Base-by-base conservation (phyloP, 2,888 invertebrate genomes). In the Ganaspis brasiliensis region DNA sequence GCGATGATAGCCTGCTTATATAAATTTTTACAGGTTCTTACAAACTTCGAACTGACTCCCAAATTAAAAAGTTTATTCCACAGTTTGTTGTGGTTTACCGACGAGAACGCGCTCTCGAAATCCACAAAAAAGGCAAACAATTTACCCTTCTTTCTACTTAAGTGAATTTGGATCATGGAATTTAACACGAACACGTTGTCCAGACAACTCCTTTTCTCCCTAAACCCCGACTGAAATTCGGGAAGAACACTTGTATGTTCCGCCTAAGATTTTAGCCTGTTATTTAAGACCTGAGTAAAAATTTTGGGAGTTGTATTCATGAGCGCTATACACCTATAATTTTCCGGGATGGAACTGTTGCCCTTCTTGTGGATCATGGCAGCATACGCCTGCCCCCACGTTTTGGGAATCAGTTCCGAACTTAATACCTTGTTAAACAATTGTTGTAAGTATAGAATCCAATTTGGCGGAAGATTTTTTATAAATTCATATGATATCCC, bases 291-390 rank as follows among this genome's bases (percentile, higher is more conserved):
- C 2, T 16, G 19, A 3, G 61, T 73, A n/a, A 59, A 73, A 1
- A 59, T 49, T 45, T 73, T 73, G 31, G 61, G 9, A 12, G 40
- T 26, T 1, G 61, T 31, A n/a, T 73, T 59, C 35, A 73, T 24
- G 2, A 73, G 31, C 9, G 73, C 59, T 21, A 73, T 73, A 9
- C 73, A 45, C 12, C 59, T 73, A 26, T 73, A 73, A 45, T 73
- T 73, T 4, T 12, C 8, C 2, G 59, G 59, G 21, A 6, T 21
- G 1, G 3, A 6, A 37, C 35, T 59, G 9, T n/a, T 45, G 1
- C 67, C 70, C 70, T 74, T 74, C 45, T 74, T 74, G 31, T 70
- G 59, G 1, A 74, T 12, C 74, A 74, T 70, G 31, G 31, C 1
- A 2, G 14, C 63, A 4, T 70, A 35, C 5, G 74, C 14, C 6